Percentiles rank a stretch among this genome's conserved stretches.
Evolutionary conservation across 2,797 vertebrate species (phyloP).

Genomic region (Molossus molossus): DNA sequence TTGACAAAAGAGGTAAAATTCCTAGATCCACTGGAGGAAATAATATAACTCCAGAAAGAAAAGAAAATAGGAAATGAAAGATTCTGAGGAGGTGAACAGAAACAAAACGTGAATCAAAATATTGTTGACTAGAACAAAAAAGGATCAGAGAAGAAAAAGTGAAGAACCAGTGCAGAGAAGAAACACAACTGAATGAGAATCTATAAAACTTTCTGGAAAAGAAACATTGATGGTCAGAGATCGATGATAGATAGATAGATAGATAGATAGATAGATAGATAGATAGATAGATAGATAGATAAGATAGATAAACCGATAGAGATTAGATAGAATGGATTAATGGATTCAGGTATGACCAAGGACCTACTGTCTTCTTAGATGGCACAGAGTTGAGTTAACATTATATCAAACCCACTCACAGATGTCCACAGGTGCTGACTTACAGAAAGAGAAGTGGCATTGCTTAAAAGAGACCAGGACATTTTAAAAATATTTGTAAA

Average conservation of each 20-base stretch:
- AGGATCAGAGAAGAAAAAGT: conserved; percentile 28
- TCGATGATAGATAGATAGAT: too few species aligned
- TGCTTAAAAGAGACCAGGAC: conserved; percentile 24
- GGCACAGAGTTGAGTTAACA: background rate
- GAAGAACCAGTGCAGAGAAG: background rate
- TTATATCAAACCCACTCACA: conserved; percentile 18
- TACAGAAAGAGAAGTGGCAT: background rate
- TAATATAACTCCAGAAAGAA: conserved; percentile 63
- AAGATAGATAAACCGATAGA: background rate
- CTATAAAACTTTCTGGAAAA: conserved; percentile 10
- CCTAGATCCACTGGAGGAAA: conserved; percentile 68
- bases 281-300: too few species aligned
- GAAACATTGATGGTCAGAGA: background rate
- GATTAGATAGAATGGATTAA: background rate
- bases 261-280: background rate
- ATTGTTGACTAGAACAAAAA: conserved; percentile 47
- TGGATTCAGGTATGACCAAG: background rate
- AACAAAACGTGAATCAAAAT: conserved; percentile 60
- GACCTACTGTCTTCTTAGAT: background rate
- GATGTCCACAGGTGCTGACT: background rate
- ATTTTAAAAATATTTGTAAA: conserved; percentile 2
- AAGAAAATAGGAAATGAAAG: conserved; percentile 49
- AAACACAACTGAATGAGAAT: conserved; percentile 30
- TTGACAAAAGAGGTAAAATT: conserved; percentile 66
- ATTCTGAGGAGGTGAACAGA: conserved; percentile 21